Percentiles rank a stretch among this genome's conserved stretches.
These are phyloP conservation scores for Forpus xanthops DNA, from an alignment of 2,797 vertebrate species.

Conservation along the genomic window DNA sequence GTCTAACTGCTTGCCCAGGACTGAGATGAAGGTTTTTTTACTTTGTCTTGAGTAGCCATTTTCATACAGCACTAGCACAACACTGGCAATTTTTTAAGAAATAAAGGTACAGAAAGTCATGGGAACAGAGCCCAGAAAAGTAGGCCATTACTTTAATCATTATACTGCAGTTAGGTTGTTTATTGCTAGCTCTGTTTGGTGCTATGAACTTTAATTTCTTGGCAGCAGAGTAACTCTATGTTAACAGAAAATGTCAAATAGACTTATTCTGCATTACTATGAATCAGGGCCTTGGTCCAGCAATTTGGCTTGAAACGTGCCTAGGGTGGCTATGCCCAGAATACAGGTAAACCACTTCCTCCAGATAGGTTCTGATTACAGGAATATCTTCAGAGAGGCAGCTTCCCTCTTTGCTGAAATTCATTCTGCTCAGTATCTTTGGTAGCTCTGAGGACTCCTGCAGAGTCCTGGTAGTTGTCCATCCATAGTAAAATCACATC, in stretches of 20 bases:
- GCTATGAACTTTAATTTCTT: constrained; percentile 19
- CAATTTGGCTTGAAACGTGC: not conserved
- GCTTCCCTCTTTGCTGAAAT: not conserved
- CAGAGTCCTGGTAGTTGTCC: not conserved
- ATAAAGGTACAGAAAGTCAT: not conserved
- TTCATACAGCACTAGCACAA: not conserved
- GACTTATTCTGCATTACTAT: not conserved
- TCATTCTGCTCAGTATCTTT: not conserved
- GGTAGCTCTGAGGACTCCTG: not conserved
- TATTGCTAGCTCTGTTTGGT: not conserved
- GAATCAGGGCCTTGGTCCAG: not conserved
- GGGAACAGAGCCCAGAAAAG: not conserved
- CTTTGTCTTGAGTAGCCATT: not conserved
- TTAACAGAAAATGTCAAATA: not conserved
- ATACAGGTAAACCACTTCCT: not conserved
- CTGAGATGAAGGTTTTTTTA: not conserved
- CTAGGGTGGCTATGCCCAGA: not conserved
- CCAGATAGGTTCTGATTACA: not conserved
- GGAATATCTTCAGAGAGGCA: not conserved
- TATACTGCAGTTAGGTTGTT: not conserved
- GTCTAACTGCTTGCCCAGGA: not conserved
- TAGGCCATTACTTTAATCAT: not conserved
- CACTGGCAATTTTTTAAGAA: not conserved
- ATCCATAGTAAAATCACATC: not conserved
- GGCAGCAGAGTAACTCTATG: not conserved